Evolutionary conservation across 2,888 invertebrate genomes (phyloP).

Genomic region (Aproaerema taeniolella): DNA sequence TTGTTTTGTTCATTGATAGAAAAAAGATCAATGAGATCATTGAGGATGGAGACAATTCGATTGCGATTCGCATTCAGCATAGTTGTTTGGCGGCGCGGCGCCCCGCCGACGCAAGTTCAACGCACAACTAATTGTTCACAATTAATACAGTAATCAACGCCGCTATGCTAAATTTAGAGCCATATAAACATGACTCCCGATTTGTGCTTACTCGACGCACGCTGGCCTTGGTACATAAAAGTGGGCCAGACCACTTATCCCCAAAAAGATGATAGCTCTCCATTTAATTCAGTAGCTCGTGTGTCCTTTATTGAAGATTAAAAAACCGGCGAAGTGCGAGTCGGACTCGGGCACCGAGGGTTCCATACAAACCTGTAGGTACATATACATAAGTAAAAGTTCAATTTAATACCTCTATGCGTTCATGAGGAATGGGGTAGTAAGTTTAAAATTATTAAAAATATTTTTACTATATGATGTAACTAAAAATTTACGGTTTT

Average conservation of each 20-base stretch:
- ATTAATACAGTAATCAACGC: slow-evolving; percentile 64
- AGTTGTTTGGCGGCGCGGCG: slow-evolving; percentile 47
- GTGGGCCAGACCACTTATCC: slow-evolving; percentile 2
- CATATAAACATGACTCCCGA: slow-evolving; percentile 25
- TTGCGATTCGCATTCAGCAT: slow-evolving; percentile 24
- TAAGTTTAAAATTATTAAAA: too few relatives aligned
- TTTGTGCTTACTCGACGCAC: background rate
- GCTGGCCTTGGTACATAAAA: slow-evolving; percentile 19
- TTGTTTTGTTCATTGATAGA: slow-evolving; percentile 40
- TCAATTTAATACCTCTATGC: background rate
- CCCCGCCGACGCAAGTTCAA: slow-evolving; percentile 57
- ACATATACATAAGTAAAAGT: background rate
- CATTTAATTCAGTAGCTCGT: too few relatives aligned
- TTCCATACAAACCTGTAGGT: background rate
- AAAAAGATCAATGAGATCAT: slow-evolving; percentile 32
- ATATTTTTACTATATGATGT: too few relatives aligned
- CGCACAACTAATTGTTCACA: slow-evolving; percentile 72
- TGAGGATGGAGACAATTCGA: slow-evolving; percentile 28
- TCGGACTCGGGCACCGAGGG: too few relatives aligned
- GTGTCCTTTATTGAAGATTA: too few relatives aligned
- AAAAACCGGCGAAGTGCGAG: too few relatives aligned
- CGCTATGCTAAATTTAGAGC: slow-evolving; percentile 62
- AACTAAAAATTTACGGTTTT: too few relatives aligned
- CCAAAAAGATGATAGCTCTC: background rate
- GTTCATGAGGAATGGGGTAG: background rate